phyloP scores from a whole-genome alignment of 2,888 invertebrate genomes.

The Drosophila recens region DNA sequence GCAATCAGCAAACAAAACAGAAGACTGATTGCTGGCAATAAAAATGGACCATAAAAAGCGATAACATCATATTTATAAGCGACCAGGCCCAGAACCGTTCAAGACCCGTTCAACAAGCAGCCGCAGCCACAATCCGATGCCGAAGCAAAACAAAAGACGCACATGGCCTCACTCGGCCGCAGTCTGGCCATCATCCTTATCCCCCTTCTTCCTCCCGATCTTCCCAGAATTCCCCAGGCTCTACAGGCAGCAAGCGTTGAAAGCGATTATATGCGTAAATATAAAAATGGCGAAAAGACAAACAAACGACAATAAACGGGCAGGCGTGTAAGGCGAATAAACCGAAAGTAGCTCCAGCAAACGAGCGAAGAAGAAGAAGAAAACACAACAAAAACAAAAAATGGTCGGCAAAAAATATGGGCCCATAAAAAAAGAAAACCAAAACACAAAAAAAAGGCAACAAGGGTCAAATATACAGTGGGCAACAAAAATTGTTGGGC shows the following conservation, averaged over 20 bases:
- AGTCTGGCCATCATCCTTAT: conserved; percentile 23
- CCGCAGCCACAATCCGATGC: conserved; percentile 39
- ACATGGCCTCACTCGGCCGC: conserved; percentile 27
- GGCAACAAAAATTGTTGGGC: neutral
- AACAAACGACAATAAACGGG: conserved; percentile 78
- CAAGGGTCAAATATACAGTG: conserved; percentile 55
- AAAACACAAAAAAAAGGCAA: conserved; percentile 27
- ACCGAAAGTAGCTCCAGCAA: conserved; percentile 38
- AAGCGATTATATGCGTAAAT: conserved; percentile 81
- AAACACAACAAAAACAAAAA: conserved; percentile 34
- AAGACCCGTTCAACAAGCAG: conserved; percentile 51
- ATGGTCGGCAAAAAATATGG: conserved; percentile 64
- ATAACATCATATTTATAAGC: conserved; percentile 83
- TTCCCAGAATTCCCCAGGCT: conserved; percentile 20
- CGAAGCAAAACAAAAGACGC: conserved; percentile 46
- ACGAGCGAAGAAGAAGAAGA: conserved; percentile 5
- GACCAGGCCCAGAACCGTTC: conserved; percentile 9
- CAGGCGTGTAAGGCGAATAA: conserved; percentile 48
- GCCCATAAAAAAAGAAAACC: conserved; percentile 64
- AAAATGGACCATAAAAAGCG: conserved; percentile 82
- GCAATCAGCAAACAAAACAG: conserved; percentile 79
- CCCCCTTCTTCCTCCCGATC: neutral
- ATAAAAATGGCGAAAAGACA: conserved; percentile 81
- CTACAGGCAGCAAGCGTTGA: conserved; percentile 70
- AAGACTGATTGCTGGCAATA: conserved; percentile 82